Evolutionary conservation across 64 coral and sea anemone genomes (phyloP).

Genomic region (Stichodactyla helianthus): DNA sequence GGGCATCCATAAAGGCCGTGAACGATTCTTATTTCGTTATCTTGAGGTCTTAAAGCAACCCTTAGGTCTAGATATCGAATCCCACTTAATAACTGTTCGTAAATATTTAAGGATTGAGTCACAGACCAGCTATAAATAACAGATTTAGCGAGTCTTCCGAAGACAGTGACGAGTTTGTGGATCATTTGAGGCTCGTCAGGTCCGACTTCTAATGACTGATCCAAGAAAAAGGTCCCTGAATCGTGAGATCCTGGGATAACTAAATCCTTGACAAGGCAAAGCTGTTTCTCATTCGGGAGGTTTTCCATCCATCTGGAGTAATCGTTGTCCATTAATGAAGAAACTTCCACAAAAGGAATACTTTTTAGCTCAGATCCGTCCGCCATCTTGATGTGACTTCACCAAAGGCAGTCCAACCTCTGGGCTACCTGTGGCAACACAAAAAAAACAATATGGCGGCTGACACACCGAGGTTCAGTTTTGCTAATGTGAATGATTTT

Average conservation of each 20-base stretch:
- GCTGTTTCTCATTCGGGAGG: constrained; percentile 93
- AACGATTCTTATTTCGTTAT: constrained; percentile 74
- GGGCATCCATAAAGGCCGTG: constrained; percentile 84
- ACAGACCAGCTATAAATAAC: constrained; percentile 74
- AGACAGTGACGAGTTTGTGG: constrained; percentile 58
- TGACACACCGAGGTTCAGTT: not conserved
- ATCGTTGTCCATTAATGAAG: constrained; percentile 31
- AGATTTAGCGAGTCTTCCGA: constrained; percentile 81
- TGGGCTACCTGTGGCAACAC: constrained; percentile 1
- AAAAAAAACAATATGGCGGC: not conserved
- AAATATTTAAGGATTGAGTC: constrained; percentile 80
- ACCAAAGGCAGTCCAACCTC: too few relatives aligned
- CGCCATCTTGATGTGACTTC: not conserved
- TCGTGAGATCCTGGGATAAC: constrained; percentile 96
- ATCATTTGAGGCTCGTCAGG: constrained; percentile 74
- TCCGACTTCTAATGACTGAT: constrained; percentile 76
- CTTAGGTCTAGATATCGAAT: constrained; percentile 91
- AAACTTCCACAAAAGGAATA: not conserved
- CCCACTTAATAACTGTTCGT: constrained; percentile 74
- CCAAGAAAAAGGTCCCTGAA: constrained; percentile 81
- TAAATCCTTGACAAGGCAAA: constrained; percentile 84
- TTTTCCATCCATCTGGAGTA: constrained; percentile 93
- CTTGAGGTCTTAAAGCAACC: constrained; percentile 62
- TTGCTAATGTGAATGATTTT: not conserved
- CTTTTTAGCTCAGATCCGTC: not conserved